Conservation (phyloP, 2,797 vertebrate genomes). For the Ceryle rudis region DNA sequence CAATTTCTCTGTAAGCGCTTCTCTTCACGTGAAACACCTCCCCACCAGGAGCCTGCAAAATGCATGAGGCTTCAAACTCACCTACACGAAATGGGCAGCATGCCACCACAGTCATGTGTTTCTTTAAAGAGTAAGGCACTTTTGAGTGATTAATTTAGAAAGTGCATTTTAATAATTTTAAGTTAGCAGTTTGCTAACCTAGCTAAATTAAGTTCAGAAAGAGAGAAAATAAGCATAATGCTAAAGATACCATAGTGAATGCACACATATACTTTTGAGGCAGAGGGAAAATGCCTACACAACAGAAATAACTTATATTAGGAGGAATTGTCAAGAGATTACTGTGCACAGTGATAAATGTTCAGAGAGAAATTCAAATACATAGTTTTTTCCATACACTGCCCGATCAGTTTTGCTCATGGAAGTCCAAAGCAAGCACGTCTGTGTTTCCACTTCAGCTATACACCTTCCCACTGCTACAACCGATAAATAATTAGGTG, state of each 20-base stretch:
- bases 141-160: background rate
- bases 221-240: background rate
- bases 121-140: background rate
- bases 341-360: background rate
- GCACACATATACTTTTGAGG: background rate
- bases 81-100: background rate
- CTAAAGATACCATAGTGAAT: background rate
- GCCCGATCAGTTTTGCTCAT: background rate
- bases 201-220: background rate
- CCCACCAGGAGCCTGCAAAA: background rate
- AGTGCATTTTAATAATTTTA: background rate
- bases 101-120: background rate
- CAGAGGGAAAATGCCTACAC: background rate
- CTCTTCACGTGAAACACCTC: background rate
- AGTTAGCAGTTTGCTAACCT: background rate
- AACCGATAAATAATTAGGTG: background rate
- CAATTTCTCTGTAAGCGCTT: background rate
- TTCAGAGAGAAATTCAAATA: background rate
- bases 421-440: background rate
- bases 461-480: background rate
- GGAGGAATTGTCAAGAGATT: background rate
- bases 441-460: background rate
- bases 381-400: background rate
- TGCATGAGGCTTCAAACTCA: background rate
- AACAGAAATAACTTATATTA: background rate